Conservation (phyloP, 2,113 vertebrate species). For the Alethe diademata region DNA sequence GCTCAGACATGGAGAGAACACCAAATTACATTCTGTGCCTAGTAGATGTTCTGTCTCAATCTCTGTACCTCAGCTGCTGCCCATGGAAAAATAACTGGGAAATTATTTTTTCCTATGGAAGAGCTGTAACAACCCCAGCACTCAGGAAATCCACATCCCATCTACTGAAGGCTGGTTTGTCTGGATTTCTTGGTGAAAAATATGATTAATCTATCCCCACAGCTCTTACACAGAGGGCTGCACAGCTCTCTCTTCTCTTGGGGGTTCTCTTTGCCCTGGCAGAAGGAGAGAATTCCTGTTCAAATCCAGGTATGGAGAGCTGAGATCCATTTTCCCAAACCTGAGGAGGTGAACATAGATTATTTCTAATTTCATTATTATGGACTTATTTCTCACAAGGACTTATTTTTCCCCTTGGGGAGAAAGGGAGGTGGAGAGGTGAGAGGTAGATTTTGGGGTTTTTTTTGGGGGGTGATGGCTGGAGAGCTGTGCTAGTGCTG, state of each 20-base stretch:
- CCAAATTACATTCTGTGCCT: not conserved
- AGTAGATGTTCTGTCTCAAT: not conserved
- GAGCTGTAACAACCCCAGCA: not conserved
- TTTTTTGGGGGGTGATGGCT: not conserved
- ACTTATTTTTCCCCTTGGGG: not conserved
- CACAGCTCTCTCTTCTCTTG: not conserved
- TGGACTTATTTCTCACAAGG: not conserved
- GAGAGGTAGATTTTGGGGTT: not conserved
- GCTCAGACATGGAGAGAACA: not conserved
- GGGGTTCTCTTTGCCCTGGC: accelerated
- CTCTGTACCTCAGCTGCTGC: not conserved
- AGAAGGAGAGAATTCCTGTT: not conserved
- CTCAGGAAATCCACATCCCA: not conserved
- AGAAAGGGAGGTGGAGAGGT: not conserved
- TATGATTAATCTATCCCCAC: not conserved
- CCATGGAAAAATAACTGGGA: not conserved
- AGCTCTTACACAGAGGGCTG: not conserved
- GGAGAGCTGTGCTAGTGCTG: not conserved
- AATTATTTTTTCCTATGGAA: not conserved
- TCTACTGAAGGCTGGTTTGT: not conserved
- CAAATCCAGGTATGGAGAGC: not conserved
- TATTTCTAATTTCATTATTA: too few relatives aligned
- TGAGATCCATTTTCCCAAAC: not conserved
- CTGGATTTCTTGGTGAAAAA: not conserved
- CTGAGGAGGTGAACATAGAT: not conserved